Conservation (phyloP, 2,888 invertebrate genomes). For the Aporophyla lueneburgensis region DNA sequence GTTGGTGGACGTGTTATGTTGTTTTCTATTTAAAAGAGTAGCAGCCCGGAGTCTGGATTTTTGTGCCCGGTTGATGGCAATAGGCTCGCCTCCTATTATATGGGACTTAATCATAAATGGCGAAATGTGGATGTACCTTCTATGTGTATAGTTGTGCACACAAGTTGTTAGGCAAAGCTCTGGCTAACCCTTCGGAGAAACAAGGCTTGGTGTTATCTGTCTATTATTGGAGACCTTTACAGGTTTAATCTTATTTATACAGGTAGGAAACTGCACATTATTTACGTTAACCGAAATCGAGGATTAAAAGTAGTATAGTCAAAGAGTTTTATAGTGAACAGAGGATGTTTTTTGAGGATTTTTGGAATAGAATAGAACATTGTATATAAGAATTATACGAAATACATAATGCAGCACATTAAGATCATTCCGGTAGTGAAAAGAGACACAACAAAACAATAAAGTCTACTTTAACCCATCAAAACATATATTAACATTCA, state of each 20-base stretch:
- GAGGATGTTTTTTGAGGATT: neutral
- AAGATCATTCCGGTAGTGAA: neutral
- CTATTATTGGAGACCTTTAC: neutral
- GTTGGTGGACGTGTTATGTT: too few relatives aligned
- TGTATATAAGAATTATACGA: neutral
- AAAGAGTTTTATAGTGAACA: neutral
- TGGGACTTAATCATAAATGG: neutral
- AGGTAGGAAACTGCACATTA: neutral
- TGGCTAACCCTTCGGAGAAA: too few relatives aligned
- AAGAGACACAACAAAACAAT: neutral
- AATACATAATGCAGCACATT: neutral
- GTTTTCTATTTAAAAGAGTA: too few relatives aligned
- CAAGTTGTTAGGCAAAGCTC: too few relatives aligned
- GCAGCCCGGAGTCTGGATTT: too few relatives aligned
- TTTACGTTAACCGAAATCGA: neutral
- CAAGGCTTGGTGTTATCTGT: neutral
- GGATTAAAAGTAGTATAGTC: neutral
- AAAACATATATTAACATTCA: neutral
- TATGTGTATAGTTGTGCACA: too few relatives aligned
- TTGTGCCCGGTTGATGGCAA: too few relatives aligned
- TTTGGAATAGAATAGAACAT: neutral
- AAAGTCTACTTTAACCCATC: neutral
- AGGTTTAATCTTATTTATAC: fast-evolving
- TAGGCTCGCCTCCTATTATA: neutral
- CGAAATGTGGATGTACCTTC: too few relatives aligned